phyloP scores from a whole-genome alignment of 2,797 vertebrate species.

The Periophthalmus magnuspinnatus region DNA sequence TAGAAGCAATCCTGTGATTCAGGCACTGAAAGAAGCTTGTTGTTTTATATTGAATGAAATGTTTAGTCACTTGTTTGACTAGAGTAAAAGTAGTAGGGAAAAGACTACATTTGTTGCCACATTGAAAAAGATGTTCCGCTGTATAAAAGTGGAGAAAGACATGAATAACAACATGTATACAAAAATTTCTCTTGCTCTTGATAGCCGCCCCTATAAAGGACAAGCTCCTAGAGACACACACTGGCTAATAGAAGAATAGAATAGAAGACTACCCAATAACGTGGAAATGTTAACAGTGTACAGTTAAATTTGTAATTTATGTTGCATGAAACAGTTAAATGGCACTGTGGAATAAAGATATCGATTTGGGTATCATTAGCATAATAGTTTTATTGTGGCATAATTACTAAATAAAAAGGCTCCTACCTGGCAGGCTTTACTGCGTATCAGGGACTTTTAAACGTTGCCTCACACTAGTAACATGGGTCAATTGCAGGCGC shows the following conservation, averaged over 20 bases:
- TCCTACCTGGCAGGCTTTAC: conserved; percentile 91
- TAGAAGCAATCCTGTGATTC: no score
- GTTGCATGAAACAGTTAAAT: conserved; percentile 74
- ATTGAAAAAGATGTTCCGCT: neutral
- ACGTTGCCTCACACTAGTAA: conserved; percentile 96
- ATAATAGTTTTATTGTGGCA: conserved; percentile 98
- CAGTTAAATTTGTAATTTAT: conserved; percentile 84
- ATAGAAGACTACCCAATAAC: conserved; percentile 62
- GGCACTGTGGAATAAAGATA: conserved; percentile 74
- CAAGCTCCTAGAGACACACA: conserved; percentile 22
- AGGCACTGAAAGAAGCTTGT: no score
- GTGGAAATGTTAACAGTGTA: conserved; percentile 76
- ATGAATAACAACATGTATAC: neutral
- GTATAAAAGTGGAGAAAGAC: neutral
- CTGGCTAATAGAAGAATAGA: no score
- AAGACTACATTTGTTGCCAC: neutral
- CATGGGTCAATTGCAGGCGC: conserved; percentile 97
- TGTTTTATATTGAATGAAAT: neutral
- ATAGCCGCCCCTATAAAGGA: conserved; percentile 48
- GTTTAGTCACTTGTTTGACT: neutral
- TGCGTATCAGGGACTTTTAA: conserved; percentile 93
- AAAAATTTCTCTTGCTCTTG: conserved; percentile 50
- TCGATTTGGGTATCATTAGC: conserved; percentile 86
- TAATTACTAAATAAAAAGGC: conserved; percentile 94
- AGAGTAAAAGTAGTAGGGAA: neutral